These are phyloP conservation scores for Drosophila borborema DNA, from an alignment of 2,888 invertebrate genomes.

Conservation along the genomic window DNA sequence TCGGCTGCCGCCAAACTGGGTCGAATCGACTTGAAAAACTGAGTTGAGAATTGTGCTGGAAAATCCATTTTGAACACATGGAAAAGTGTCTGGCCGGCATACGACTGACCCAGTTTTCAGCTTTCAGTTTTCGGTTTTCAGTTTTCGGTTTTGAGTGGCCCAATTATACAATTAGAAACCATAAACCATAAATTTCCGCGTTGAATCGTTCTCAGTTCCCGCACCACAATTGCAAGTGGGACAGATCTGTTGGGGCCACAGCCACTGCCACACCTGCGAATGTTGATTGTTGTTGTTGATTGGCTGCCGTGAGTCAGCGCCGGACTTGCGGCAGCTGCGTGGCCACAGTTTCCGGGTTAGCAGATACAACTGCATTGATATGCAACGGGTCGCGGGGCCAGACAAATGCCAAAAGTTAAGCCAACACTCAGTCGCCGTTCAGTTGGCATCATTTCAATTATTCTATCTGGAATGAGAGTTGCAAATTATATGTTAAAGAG, in stretches of 20 bases:
- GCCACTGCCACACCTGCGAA: slow-evolving; percentile 82
- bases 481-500: background rate
- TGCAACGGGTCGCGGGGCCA: slow-evolving; percentile 22
- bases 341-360: slow-evolving; percentile 74
- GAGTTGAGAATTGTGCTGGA: slow-evolving; percentile 43
- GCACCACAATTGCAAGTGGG: slow-evolving; percentile 33
- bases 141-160: slow-evolving; percentile 18
- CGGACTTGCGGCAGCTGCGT: slow-evolving; percentile 40
- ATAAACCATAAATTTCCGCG: slow-evolving; percentile 75
- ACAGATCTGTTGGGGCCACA: slow-evolving; percentile 64
- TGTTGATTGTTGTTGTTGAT: slow-evolving; percentile 27
- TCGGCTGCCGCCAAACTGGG: slow-evolving; percentile 59
- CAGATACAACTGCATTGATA: slow-evolving; percentile 60
- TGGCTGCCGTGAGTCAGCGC: slow-evolving; percentile 60
- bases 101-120: slow-evolving; percentile 57
- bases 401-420: slow-evolving; percentile 74
- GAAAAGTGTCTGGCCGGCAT: slow-evolving; percentile 6
- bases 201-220: slow-evolving; percentile 53
- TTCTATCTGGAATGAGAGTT: background rate
- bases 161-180: slow-evolving; percentile 52
- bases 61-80: slow-evolving; percentile 48
- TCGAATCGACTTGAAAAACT: slow-evolving; percentile 33
- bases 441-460: background rate
- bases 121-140: background rate
- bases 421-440: background rate